Evolutionary conservation across 2,113 vertebrate species (phyloP), one percentile per base, ranked within the genome.

Genomic region (Zeus faber): DNA sequence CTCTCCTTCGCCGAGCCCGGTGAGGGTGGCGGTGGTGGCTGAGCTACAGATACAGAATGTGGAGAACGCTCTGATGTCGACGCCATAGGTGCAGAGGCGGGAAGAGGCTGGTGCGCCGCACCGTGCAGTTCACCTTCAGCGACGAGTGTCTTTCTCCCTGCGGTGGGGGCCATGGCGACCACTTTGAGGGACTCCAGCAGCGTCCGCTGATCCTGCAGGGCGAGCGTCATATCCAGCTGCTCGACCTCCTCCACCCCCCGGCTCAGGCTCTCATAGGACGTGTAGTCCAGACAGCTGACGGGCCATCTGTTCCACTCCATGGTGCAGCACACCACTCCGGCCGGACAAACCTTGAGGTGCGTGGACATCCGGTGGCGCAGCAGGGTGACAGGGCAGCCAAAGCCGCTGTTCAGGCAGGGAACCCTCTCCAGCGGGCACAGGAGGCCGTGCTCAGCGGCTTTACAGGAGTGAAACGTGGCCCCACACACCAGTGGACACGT

Each of bases 281-380:
- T 95, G 61, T 95, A 91, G 77, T 98, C 94, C 58, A 94, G 89
- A 0, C 94, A 93, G 81, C 94, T 96, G 65, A 99, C 89, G 0
- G 95, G 95, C 95, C 96, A 98, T 64, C 95, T 90, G 62, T 98
- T 99, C 97, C 97, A 98, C 74, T 98, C 96, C 97, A 99, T 99
- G 14, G 95, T 98, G 84, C 97, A 99, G 80, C 93, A 96, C 2
- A 99, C 94, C 31, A 97, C 94, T 26, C 96, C 96, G 33, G 97
- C 97, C 10, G 97, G 96, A 74, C 97, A 99, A 49, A 91, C 76
- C 79, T 94, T 91, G 17, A 99, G 88, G 75, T 99, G 97, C 49
- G 95, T 92, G 37, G 91, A 92, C 67, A 98, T 91, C 79, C 95
- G 96, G 73, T 91, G 92, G 69, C 96, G 91, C 9, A 92, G 79